Conservation (phyloP, 2,888 invertebrate species). For the Drosophila demipolita region DNA sequence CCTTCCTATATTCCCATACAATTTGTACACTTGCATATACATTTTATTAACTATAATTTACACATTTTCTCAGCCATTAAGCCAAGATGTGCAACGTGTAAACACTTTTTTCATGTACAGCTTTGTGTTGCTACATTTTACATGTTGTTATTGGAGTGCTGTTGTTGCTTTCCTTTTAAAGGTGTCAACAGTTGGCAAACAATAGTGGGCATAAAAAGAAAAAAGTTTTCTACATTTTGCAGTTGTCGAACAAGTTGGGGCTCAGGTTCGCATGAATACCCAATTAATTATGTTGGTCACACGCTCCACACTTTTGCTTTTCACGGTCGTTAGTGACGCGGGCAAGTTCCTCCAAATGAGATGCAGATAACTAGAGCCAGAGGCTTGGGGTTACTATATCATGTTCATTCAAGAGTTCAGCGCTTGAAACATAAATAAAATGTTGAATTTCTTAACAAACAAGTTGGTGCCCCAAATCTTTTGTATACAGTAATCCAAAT, state of each 20-base stretch:
- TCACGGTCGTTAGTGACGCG: constrained; percentile 75
- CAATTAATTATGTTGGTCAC: constrained; percentile 77
- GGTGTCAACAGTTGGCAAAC: constrained; percentile 68
- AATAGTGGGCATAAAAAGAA: constrained; percentile 45
- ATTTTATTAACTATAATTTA: constrained; percentile 22
- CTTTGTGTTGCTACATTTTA: constrained; percentile 32
- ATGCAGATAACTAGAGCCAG: constrained; percentile 17
- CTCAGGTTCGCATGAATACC: constrained; percentile 63
- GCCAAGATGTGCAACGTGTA: constrained; percentile 16
- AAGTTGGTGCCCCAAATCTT: constrained; percentile 2
- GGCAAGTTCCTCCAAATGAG: constrained; percentile 17
- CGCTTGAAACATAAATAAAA: constrained; percentile 8
- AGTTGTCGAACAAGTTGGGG: constrained; percentile 43
- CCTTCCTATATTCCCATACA: not conserved
- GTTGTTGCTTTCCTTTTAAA: constrained; percentile 62
- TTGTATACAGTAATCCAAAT: constrained; percentile 7
- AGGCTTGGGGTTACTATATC: constrained; percentile 6
- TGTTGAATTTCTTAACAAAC: not conserved
- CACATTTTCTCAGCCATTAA: constrained; percentile 45
- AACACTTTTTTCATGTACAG: constrained; percentile 33
- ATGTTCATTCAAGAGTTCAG: constrained; percentile 5
- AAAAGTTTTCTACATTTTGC: constrained; percentile 52
- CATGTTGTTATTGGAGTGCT: constrained; percentile 24
- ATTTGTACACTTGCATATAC: constrained; percentile 2
- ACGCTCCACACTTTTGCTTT: constrained; percentile 73